Conservation (phyloP, 2,113 vertebrate genomes). For the Nettapus auritus region DNA sequence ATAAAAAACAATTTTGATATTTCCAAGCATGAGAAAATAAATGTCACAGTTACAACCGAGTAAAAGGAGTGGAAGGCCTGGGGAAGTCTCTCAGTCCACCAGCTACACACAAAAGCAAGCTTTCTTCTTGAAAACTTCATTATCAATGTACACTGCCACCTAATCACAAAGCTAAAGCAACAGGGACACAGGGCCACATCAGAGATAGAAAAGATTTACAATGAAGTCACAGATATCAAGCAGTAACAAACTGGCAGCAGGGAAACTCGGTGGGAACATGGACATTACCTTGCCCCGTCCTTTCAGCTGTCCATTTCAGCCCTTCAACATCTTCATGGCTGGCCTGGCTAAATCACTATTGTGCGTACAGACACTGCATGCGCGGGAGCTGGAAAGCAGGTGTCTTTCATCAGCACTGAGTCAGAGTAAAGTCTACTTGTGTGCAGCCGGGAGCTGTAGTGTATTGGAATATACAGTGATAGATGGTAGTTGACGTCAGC, state of each 20-base stretch:
- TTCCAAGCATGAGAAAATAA: neutral
- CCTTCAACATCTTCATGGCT: neutral
- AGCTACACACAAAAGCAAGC: neutral
- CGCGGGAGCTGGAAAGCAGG: neutral
- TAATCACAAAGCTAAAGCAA: neutral
- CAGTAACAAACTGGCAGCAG: neutral
- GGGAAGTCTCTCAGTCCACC: neutral
- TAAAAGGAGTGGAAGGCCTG: neutral
- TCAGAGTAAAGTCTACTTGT: neutral
- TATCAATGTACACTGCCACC: neutral
- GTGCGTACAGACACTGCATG: neutral
- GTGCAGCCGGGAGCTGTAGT: neutral
- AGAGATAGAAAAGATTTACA: neutral
- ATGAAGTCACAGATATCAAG: neutral
- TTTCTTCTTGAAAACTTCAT: neutral
- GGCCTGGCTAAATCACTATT: neutral
- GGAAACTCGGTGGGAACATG: neutral
- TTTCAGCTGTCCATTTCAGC: slow-evolving; percentile 18
- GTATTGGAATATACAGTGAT: slow-evolving; percentile 5
- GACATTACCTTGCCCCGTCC: slow-evolving; percentile 44
- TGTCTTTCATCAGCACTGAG: neutral
- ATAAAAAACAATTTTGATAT: neutral
- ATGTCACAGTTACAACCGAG: neutral
- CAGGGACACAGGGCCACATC: neutral
- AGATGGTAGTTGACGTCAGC: slow-evolving; percentile 50